Conservation (phyloP, 92 coral and sea anemone genomes). For the Phymanthus crucifer region DNA sequence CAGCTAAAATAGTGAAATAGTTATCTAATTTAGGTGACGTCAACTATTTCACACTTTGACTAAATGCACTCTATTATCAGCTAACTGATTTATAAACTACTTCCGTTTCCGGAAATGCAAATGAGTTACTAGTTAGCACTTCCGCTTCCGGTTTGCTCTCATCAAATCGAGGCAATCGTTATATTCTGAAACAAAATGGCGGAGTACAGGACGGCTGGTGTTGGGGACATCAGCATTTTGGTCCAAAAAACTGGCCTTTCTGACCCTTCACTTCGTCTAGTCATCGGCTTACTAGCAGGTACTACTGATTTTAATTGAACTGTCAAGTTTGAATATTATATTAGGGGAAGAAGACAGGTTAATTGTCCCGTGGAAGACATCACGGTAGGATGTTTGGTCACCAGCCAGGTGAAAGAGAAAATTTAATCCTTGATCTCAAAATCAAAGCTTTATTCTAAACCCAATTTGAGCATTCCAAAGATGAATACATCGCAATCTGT, state of each 20-base stretch:
- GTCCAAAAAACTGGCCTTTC: slow-evolving; percentile 73
- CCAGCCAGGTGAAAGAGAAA: not conserved
- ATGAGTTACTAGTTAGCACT: not conserved
- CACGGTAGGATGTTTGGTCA: too few relatives aligned
- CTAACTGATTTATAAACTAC: too few relatives aligned
- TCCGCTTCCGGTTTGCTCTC: not conserved
- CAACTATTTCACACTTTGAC: too few relatives aligned
- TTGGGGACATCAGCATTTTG: slow-evolving; percentile 72
- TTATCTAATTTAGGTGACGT: too few relatives aligned
- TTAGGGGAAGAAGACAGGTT: not conserved
- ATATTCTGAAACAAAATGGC: slow-evolving; percentile 62
- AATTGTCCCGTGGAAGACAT: not conserved
- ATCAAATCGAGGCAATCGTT: slow-evolving; percentile 6
- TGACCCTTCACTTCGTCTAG: slow-evolving; percentile 78
- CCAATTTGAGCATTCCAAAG: too few relatives aligned
- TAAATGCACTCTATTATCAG: too few relatives aligned
- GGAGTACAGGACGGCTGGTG: slow-evolving; percentile 54
- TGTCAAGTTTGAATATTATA: not conserved
- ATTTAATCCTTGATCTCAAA: too few relatives aligned
- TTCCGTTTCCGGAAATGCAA: too few relatives aligned
- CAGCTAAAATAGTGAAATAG: too few relatives aligned
- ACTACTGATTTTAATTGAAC: slow-evolving; percentile 8
- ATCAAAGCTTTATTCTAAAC: too few relatives aligned
- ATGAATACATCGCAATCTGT: too few relatives aligned
- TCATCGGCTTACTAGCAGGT: slow-evolving; percentile 81